phyloP scores from a whole-genome alignment of 2,113 vertebrate genomes.

The Petrocephalus zakoni region DNA sequence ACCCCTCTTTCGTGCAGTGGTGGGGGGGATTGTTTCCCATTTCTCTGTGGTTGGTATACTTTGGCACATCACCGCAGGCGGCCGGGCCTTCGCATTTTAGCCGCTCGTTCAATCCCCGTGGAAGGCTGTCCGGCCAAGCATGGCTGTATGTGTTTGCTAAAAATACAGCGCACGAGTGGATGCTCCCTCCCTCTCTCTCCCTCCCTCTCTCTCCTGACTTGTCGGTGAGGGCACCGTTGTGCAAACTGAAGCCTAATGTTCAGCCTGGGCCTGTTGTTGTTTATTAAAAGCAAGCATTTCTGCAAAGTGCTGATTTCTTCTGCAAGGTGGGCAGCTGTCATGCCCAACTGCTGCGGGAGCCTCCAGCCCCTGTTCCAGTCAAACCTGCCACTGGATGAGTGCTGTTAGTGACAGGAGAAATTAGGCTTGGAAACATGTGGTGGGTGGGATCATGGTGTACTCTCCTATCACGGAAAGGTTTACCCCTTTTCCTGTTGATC shows the following conservation, averaged over 20 bases:
- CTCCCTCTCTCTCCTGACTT: too few relatives aligned
- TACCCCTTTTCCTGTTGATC: neutral
- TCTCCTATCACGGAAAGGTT: neutral
- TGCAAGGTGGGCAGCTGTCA: neutral
- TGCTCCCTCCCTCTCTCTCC: neutral
- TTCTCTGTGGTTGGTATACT: constrained; percentile 1
- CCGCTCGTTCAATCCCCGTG: neutral
- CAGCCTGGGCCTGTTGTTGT: neutral
- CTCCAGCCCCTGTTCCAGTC: neutral
- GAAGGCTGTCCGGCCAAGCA: neutral
- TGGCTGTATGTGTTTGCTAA: neutral
- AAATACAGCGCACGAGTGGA: neutral
- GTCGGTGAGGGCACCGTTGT: neutral
- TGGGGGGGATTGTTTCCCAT: constrained; percentile 5
- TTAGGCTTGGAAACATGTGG: neutral
- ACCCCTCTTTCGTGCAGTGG: constrained; percentile 6
- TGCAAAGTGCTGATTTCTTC: neutral
- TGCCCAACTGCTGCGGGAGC: neutral
- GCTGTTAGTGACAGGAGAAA: neutral
- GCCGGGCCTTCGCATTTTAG: neutral
- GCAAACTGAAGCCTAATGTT: neutral
- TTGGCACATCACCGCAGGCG: neutral
- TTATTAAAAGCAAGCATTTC: neutral
- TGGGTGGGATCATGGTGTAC: neutral
- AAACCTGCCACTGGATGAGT: neutral